Conservation (phyloP, 2,888 invertebrate genomes). For the Clanis bilineata region DNA sequence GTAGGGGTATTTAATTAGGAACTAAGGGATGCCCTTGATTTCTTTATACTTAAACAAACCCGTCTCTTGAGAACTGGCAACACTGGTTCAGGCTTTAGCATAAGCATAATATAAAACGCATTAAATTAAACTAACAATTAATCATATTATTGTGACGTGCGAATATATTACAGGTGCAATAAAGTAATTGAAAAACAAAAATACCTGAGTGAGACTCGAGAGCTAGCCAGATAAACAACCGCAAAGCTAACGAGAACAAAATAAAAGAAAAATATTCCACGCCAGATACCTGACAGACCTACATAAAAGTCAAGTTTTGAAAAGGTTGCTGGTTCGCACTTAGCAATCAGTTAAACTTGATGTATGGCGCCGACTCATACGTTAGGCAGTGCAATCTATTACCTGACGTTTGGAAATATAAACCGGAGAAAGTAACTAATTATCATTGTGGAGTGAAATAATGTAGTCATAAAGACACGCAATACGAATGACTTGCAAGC, state of each 20-base stretch:
- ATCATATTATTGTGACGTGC: not conserved
- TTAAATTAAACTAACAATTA: not conserved
- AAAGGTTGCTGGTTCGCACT: conserved; percentile 5
- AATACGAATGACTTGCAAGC: conserved; percentile 42
- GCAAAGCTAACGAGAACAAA: not conserved
- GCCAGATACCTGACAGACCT: not conserved
- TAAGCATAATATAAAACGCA: not conserved
- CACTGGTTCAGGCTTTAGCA: not conserved
- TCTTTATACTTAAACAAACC: not conserved
- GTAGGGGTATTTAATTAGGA: not conserved
- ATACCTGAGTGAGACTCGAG: not conserved
- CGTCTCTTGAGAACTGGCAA: not conserved
- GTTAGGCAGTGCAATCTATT: conserved; percentile 34
- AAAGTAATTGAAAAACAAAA: not conserved
- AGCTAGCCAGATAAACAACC: not conserved
- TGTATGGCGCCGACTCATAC: conserved; percentile 1
- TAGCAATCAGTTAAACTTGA: not conserved
- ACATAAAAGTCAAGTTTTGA: not conserved
- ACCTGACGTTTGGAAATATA: conserved; percentile 38
- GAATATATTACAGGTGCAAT: not conserved
- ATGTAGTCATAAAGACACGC: conserved; percentile 47
- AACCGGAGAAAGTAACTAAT: conserved; percentile 58
- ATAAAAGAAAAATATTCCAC: not conserved
- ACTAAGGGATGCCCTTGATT: not conserved
- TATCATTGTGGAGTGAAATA: conserved; percentile 44